Percentiles rank a stretch among this genome's conserved stretches.
These are phyloP conservation scores for Potamilus streckersoni DNA, from an alignment of 1,140 invertebrate genomes.

Conservation along the genomic window DNA sequence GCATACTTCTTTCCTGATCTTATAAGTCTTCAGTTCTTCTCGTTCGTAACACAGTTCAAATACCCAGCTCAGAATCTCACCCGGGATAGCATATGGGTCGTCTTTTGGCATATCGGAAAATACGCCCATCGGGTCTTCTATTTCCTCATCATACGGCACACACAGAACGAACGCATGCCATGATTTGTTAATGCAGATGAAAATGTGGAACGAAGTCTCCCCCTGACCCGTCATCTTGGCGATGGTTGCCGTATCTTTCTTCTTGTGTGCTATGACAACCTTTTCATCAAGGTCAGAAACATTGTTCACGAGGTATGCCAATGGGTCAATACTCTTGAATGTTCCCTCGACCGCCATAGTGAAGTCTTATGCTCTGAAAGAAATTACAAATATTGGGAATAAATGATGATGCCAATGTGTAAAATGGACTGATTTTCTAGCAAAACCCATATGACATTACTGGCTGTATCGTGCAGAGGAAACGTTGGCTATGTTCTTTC, in stretches of 20 bases:
- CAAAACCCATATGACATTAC: too few species aligned
- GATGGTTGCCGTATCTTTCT: conserved; percentile 7
- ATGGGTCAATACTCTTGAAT: conserved; percentile 22
- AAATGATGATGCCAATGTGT: too few species aligned
- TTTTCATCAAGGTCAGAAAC: conserved; percentile 22
- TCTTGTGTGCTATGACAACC: conserved; percentile 21
- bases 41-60: conserved; percentile 31
- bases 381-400: too few species aligned
- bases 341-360: conserved; percentile 8
- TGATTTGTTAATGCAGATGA: conserved; percentile 32
- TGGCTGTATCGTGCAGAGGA: too few species aligned
- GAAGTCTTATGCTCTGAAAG: not conserved
- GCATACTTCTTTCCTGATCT: conserved; percentile 14
- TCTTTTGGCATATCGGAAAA: conserved; percentile 8
- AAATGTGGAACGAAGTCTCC: conserved; percentile 19
- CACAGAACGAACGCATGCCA: conserved; percentile 35
- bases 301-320: conserved; percentile 31
- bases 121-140: not conserved
- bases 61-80: not conserved
- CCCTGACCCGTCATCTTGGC: not conserved
- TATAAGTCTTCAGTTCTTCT: conserved; percentile 19
- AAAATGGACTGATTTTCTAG: too few species aligned
- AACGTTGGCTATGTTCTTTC: too few species aligned
- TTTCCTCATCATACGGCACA: not conserved
- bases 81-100: conserved; percentile 20